Conservation (phyloP, 1,140 invertebrate species). For the Batillaria attramentaria region DNA sequence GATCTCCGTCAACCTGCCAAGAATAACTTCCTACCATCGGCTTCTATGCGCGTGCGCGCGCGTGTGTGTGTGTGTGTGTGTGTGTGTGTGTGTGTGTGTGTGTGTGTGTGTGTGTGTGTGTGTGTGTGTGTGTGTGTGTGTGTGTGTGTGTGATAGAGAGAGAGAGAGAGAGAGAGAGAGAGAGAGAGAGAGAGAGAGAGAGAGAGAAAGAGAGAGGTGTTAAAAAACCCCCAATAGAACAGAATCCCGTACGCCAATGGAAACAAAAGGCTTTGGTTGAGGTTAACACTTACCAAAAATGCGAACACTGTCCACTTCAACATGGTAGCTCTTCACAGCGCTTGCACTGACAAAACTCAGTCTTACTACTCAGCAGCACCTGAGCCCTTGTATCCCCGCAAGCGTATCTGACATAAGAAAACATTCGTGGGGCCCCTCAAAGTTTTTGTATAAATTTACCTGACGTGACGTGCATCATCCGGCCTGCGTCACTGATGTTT, state of each 20-base stretch:
- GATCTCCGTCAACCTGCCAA: neutral
- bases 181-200: neutral
- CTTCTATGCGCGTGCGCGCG: neutral
- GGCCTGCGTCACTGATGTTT: too few relatives aligned
- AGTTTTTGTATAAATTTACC: too few relatives aligned
- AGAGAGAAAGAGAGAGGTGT: neutral
- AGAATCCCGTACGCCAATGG: neutral
- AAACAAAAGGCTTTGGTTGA: too few relatives aligned
- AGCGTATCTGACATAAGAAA: too few relatives aligned
- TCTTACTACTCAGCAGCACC: neutral
- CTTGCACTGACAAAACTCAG: too few relatives aligned
- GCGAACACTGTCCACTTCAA: too few relatives aligned
- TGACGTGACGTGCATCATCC: too few relatives aligned
- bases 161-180: neutral
- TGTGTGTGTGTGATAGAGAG: too few relatives aligned
- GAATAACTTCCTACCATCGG: neutral
- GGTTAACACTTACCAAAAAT: too few relatives aligned
- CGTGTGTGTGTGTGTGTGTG: neutral
- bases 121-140: constrained; percentile 9
- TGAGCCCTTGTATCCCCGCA: neutral
- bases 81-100: constrained; percentile 24
- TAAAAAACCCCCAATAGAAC: neutral
- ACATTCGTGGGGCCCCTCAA: too few relatives aligned
- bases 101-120: constrained; percentile 29
- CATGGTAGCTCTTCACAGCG: too few relatives aligned